A percentile compares a stretch with the other conserved stretches of the same genome.
phyloP scores from a whole-genome alignment of 2,888 invertebrate genomes.

The Melanargia galathea region DNA sequence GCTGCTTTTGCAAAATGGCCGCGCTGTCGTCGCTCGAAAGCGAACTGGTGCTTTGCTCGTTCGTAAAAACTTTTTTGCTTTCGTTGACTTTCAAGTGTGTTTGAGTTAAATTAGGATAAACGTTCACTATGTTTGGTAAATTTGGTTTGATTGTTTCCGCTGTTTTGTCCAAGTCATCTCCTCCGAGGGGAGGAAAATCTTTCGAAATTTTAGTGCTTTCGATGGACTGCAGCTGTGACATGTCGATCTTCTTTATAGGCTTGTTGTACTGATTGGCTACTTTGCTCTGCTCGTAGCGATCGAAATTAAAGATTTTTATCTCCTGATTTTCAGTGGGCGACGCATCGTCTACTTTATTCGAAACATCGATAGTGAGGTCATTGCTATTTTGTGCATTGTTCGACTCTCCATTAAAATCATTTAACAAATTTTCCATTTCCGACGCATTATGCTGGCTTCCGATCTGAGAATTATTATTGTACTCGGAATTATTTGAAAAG shows the following conservation, averaged over 20 bases:
- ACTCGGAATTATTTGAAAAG: conserved; percentile 70
- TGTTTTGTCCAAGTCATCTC: conserved; percentile 56
- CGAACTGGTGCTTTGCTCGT: conserved; percentile 78
- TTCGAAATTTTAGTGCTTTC: conserved; percentile 77
- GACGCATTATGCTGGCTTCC: conserved; percentile 63
- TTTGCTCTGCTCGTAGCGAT: conserved; percentile 77
- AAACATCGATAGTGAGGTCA: conserved; percentile 46
- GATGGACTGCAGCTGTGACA: conserved; percentile 73
- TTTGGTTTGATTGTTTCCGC: conserved; percentile 55
- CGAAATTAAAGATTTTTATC: conserved; percentile 79
- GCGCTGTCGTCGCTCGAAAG: conserved; percentile 79
- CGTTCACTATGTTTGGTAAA: conserved; percentile 71
- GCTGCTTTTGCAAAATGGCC: conserved; percentile 83
- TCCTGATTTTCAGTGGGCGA: conserved; percentile 63
- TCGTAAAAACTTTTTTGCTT: conserved; percentile 70
- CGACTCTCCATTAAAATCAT: conserved; percentile 61
- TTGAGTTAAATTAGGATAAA: conserved; percentile 76
- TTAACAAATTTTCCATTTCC: conserved; percentile 70
- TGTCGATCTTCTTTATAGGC: conserved; percentile 71
- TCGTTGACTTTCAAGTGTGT: conserved; percentile 77
- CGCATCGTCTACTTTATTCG: conserved; percentile 49
- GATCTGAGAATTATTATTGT: conserved; percentile 70
- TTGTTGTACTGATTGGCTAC: conserved; percentile 61
- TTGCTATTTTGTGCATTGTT: conserved; percentile 59
- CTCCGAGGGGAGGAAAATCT: conserved; percentile 65